Base-by-base conservation (phyloP, 1,140 invertebrate species). In the Drosophila prosaltans region DNA sequence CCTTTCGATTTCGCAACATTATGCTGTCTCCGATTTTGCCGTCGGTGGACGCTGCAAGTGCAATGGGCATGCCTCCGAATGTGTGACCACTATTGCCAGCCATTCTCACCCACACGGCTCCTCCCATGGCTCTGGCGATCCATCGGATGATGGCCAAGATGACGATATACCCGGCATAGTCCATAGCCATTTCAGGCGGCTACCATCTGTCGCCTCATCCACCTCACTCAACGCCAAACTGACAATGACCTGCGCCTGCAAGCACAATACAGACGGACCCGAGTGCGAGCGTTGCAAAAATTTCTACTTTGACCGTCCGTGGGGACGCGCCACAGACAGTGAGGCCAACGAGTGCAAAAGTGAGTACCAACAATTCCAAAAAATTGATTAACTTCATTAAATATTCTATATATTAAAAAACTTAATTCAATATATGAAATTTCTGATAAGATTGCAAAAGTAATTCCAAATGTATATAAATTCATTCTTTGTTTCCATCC, bases 251-350 rank as follows among this genome's bases (percentile, higher is more conserved):
- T 99, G 99, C 93, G 98, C 99, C 85, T 99, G 99, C 93, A 97
- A 97, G 90, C 99, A 99, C 93, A 99, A 99, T 93, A 99, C 99
- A 7, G 98, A 98, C 7, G 99, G 99, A 45, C 94, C 96, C 39
- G 99, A 99, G 93, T 99, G 99, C 94, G 99, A 99, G 94, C 95
- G 97, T 79, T 99, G 99, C 94, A 99, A 98, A 93, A 97, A 97
- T 32, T 99, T 99, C 94, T 98, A 99, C 94, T 99, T 99, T 93
- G 99, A 99, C 93, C 94, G 98, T 78, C 99, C 99, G 57, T 99
- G 99, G 99, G 97, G 97, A 66, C 94, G 99, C 85, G 99, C 99
- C 65, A 99, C 98, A 9, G 95, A 96, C 16, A 95, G 95, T 66
- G 97, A 99, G 91, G 98, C 99, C 84, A 98, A 99, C 94, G 98